Percentiles rank a stretch among this genome's conserved stretches.
These are phyloP conservation scores for Morpho deidamia DNA, from an alignment of 2,888 invertebrate genomes.

Conservation along the genomic window DNA sequence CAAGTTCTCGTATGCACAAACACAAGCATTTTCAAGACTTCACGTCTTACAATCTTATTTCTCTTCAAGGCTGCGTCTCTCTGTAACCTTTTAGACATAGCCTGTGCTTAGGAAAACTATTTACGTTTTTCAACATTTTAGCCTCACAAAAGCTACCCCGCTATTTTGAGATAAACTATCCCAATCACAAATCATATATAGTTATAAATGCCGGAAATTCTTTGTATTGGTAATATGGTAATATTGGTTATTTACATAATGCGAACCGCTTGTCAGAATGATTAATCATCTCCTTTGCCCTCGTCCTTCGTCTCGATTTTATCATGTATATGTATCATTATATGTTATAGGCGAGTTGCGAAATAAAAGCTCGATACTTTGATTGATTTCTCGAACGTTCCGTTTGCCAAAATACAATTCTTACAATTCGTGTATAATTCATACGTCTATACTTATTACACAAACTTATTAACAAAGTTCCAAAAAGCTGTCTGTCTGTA, in stretches of 20 bases:
- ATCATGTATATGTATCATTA: conserved; percentile 4
- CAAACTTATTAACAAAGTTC: too few species aligned
- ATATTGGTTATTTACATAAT: conserved; percentile 31
- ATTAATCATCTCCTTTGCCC: conserved; percentile 29
- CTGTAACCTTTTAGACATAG: too few species aligned
- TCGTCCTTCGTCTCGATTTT: conserved; percentile 21
- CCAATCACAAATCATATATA: not conserved
- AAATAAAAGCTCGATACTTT: not conserved
- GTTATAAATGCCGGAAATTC: conserved; percentile 14
- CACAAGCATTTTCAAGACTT: too few species aligned
- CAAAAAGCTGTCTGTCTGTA: too few species aligned
- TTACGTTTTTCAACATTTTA: too few species aligned
- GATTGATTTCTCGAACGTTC: conserved; percentile 2
- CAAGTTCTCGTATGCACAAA: too few species aligned
- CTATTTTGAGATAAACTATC: not conserved
- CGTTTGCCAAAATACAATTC: conserved; percentile 1
- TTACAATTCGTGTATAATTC: not conserved
- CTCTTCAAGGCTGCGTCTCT: too few species aligned
- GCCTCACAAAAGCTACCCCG: too few species aligned
- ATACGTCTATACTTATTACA: too few species aligned
- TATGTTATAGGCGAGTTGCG: not conserved
- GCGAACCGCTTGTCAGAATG: conserved; percentile 27
- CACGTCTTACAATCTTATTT: too few species aligned
- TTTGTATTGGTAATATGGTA: conserved; percentile 26
- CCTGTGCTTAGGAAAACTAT: too few species aligned